phyloP scores from a whole-genome alignment of 1,140 invertebrate genomes.

The Zaprionus kolodkinae region DNA sequence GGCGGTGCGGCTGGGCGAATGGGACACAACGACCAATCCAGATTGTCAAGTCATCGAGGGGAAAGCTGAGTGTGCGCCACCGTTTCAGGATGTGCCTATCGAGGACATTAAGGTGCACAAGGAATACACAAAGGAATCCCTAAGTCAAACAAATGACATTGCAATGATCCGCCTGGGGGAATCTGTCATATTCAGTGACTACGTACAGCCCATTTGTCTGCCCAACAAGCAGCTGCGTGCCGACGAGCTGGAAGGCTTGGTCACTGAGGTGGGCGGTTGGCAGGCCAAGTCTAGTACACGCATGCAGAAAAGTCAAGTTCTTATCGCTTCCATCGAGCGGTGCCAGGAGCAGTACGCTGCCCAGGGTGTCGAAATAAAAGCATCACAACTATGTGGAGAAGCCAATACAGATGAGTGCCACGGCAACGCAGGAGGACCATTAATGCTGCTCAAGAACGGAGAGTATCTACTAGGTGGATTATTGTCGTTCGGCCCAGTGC shows the following conservation, averaged over 20 bases:
- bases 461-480: constrained; percentile 86
- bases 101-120: constrained; percentile 88
- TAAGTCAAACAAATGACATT: constrained; percentile 87
- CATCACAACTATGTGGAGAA: constrained; percentile 56
- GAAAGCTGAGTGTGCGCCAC: constrained; percentile 84
- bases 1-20: constrained; percentile 79
- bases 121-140: constrained; percentile 85
- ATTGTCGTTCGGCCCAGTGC: constrained; percentile 90
- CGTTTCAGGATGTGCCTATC: constrained; percentile 86
- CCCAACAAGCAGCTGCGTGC: constrained; percentile 85
- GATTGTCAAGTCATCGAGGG: constrained; percentile 67
- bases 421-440: constrained; percentile 87
- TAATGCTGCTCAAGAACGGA: constrained; percentile 81
- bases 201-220: constrained; percentile 91
- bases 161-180: constrained; percentile 89
- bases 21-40: constrained; percentile 68
- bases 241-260: constrained; percentile 84
- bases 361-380: constrained; percentile 30
- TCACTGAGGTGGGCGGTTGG: constrained; percentile 91
- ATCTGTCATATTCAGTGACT: constrained; percentile 84
- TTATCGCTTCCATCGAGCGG: constrained; percentile 41
- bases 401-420: constrained; percentile 54
- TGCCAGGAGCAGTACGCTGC: constrained; percentile 57
- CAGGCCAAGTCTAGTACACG: constrained; percentile 88
- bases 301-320: constrained; percentile 85